These are phyloP conservation scores for Cerceris ruficornis DNA, from an alignment of 2,888 invertebrate species.

Conservation along the genomic window DNA sequence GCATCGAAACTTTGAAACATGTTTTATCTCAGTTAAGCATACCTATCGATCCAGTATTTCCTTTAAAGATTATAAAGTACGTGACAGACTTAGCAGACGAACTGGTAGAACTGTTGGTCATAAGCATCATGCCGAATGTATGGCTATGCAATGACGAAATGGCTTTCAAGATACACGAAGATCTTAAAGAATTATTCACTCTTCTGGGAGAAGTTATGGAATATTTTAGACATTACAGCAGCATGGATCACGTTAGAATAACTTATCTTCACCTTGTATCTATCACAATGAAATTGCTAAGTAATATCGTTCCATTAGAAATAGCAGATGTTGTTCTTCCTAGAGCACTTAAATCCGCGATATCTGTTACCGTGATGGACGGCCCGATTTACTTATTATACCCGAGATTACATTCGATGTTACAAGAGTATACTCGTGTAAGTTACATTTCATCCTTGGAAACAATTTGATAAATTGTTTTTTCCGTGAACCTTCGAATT, in stretches of 20 bases:
- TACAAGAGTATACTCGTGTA: constrained; percentile 82
- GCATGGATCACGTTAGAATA: constrained; percentile 77
- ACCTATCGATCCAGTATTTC: constrained; percentile 64
- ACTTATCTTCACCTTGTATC: constrained; percentile 82
- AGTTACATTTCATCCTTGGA: constrained; percentile 41
- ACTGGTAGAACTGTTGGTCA: constrained; percentile 83
- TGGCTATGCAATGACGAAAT: constrained; percentile 81
- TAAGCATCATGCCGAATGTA: constrained; percentile 83
- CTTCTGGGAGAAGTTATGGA: constrained; percentile 83
- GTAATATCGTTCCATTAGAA: constrained; percentile 80
- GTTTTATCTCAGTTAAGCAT: constrained; percentile 72
- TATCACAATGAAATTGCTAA: constrained; percentile 79
- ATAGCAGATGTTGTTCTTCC: constrained; percentile 81
- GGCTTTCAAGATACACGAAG: constrained; percentile 71
- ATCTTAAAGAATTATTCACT: constrained; percentile 80
- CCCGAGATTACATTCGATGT: constrained; percentile 79
- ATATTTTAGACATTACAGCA: constrained; percentile 68
- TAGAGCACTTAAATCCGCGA: constrained; percentile 80
- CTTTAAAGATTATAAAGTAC: constrained; percentile 70
- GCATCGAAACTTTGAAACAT: constrained; percentile 79
- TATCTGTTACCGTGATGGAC: constrained; percentile 81
- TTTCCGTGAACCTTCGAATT: neutral
- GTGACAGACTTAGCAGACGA: constrained; percentile 74
- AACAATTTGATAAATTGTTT: neutral
- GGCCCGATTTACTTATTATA: constrained; percentile 82